Evolutionary conservation across 2,888 invertebrate genomes (phyloP).

Genomic region (Pocota personata): DNA sequence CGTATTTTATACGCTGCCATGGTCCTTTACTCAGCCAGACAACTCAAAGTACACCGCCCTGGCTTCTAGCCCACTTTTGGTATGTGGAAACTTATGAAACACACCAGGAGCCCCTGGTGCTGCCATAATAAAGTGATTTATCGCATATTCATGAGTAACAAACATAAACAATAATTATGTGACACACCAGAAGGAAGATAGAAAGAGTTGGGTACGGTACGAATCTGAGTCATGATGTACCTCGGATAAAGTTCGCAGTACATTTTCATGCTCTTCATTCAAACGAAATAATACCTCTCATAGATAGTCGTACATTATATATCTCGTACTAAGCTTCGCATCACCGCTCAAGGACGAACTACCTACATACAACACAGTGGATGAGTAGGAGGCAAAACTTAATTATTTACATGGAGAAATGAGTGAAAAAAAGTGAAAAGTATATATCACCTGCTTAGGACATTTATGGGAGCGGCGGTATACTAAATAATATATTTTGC

Average conservation of each 20-base stretch:
- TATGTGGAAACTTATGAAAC: conserved; percentile 5
- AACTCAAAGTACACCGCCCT: conserved; percentile 1
- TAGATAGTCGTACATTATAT: background rate
- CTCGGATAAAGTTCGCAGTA: conserved; percentile 58
- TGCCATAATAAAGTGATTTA: conserved; percentile 62
- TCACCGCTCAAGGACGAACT: conserved; percentile 46
- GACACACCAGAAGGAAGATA: conserved; percentile 26
- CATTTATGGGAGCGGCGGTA: conserved; percentile 46
- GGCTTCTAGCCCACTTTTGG: background rate
- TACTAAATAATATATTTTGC: conserved; percentile 60
- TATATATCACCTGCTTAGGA: conserved; percentile 48
- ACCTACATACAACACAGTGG: background rate
- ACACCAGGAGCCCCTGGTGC: conserved; percentile 24
- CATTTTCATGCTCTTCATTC: conserved; percentile 46
- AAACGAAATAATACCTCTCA: conserved; percentile 33
- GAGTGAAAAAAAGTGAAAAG: background rate
- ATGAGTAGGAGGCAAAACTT: conserved; percentile 22
- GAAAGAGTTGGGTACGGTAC: conserved; percentile 12
- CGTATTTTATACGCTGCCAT: conserved; percentile 35
- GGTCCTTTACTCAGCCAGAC: conserved; percentile 23
- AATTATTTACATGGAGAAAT: conserved; percentile 44
- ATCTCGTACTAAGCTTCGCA: conserved; percentile 27
- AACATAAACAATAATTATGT: conserved; percentile 73
- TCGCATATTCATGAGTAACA: conserved; percentile 68
- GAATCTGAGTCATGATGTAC: conserved; percentile 33